Evolutionary conservation across 2,113 vertebrate species (phyloP), one percentile per base, ranked within the genome.

Genomic region (Cyprinodon variegatus): DNA sequence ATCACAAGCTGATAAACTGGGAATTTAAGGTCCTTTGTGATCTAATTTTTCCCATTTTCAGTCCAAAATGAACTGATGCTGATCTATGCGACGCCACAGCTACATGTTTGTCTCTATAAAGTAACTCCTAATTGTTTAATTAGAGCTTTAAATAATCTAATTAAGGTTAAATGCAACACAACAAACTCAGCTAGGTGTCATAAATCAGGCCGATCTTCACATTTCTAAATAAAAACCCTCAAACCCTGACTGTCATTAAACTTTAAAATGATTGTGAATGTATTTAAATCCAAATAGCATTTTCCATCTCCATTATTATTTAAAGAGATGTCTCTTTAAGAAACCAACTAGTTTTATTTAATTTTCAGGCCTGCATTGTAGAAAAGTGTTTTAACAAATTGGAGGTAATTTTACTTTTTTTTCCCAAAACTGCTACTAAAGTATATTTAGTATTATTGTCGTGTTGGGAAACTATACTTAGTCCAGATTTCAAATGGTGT

Each of bases 21-120:
- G 29, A 39, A 68, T 37, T 17, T 11, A 37, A n/a, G 65, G n/a
- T 11, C 20, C 22, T 7, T 53, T 59, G 4, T 36, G 6, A 59
- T 45, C 41, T 37, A 20, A 43, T 45, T 81, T 7, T 29, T 45
- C 41, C 22, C 22, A 43, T 45, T 81, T 7, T 29, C 2, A 64
- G 68, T 68, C 68, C 14, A 15, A 57, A 65, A 62, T 45, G 14
- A 57, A 66, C 37, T 68, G 61, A 29, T 75, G 12, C 40, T 65
- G n/a, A 81, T 50, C 20, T 57, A 72, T 15, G 50, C 13, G 66
- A 70, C 4, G 68, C 13, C 78, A 75, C 72, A 43, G 72, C 45
- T 62, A 10, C 68, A 40, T 39, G 40, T 64, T 68, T 29, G 43
- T n/a, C 29, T 68, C 65, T 59, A 61, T 29, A 46, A 66, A 59